These are phyloP conservation scores for Nomada flava DNA, from an alignment of 2,888 invertebrate species.

Conservation along the genomic window DNA sequence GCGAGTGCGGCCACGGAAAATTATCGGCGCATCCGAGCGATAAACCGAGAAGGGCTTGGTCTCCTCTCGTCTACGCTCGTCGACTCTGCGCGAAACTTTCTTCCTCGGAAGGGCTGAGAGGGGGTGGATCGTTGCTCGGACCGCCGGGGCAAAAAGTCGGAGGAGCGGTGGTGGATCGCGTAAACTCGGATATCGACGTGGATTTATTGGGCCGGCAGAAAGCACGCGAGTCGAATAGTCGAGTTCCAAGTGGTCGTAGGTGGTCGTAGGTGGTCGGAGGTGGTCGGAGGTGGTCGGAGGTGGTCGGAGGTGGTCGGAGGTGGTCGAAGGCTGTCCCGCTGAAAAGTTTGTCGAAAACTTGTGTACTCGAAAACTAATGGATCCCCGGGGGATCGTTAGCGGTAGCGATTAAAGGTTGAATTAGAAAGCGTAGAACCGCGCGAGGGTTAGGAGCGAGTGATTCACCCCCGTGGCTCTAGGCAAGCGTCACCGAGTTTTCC, in stretches of 20 bases:
- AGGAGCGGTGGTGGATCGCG: no score
- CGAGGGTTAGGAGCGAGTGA: background rate
- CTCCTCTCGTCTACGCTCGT: no score
- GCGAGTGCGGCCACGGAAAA: slow-evolving; percentile 30
- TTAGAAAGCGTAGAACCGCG: background rate
- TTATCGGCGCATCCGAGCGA: slow-evolving; percentile 2
- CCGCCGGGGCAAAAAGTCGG: background rate
- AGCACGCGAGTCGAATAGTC: background rate
- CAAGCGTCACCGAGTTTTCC: background rate
- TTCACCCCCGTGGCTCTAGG: background rate
- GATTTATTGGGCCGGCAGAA: slow-evolving; percentile 6
- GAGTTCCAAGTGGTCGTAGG: background rate
- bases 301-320: no score
- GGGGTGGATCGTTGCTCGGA: background rate
- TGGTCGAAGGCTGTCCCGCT: no score
- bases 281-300: no score
- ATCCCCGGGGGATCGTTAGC: no score
- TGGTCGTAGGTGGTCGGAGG: no score
- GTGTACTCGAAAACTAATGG: no score
- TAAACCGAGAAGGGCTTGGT: background rate
- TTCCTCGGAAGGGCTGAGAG: no score
- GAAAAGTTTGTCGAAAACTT: no score
- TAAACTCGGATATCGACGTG: background rate
- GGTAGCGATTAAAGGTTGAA: background rate
- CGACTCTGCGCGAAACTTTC: background rate